Evolutionary conservation across 2,888 invertebrate genomes (phyloP), one percentile per base, ranked within the genome.

Genomic region (Crossocerus cetratus): DNA sequence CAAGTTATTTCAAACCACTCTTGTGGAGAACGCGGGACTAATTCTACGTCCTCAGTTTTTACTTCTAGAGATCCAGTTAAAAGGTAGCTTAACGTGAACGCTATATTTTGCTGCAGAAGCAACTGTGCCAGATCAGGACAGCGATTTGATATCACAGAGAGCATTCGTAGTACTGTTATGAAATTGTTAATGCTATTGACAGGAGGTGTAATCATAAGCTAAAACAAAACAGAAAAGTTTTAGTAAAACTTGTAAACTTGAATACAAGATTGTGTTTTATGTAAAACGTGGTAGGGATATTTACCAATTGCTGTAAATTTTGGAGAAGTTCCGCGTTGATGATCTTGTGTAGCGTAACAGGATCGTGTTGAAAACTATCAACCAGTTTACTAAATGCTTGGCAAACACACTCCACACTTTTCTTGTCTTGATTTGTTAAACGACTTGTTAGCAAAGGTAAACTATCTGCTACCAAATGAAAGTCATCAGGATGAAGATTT

Each of bases 1-100:
- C 97, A 96, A 4, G 99, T 99, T 75, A 99, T 97, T 92, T 99
- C 99, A 90, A 98, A 98, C 83, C 99, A 92, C 90, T 99, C 99
- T 89, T 99, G 98, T 0, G 99, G 98, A 63, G 96, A 95, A 72
- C 99, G 95, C 2, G 97, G 93, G 60, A 98, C 94, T 76, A 99
- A 92, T 89, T 98, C 97, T 82, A 97, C 95, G 90, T 95, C 94
- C 62, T 92, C 92, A 22, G 92, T 91, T 80, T 90, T 90, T 44
- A 91, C 90, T 81, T 95, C 94, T 0, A 94, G 92, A 62, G 96
- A 95, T 59, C 98, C 98, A n/a, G 98, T 97, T 81, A 99, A 93
- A 86, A 99, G 93, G 90, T 97, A 98, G 81, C 98, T 94, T 84
- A 99, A 91, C 0, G 99, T 99, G 88, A 98, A 97, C 49, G 98